Evolutionary conservation across 2,113 vertebrate genomes (phyloP), one percentile per base, ranked within the genome.

Genomic region (Sisor rabdophorus): DNA sequence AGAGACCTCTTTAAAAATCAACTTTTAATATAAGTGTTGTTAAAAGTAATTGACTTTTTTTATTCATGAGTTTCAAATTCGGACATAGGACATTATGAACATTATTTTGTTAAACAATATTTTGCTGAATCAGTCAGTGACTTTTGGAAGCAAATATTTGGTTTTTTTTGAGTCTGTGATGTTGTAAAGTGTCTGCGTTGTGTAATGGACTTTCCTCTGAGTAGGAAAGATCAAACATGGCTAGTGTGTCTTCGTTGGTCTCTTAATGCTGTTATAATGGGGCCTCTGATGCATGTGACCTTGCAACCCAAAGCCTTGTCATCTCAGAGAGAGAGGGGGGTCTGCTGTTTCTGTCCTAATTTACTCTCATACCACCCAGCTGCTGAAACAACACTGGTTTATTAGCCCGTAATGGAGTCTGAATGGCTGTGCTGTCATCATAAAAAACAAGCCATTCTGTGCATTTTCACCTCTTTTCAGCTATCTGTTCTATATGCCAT

Each of bases 341-440:
- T 56, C 61, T 55, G 58, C 76, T 80, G 56, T 22, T 0, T 71
- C 78, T 77, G 83, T 81, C 73, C 76, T 81, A 84, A 69, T 88
- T 87, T 84, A 81, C 44, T 36, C 40, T 32, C 58, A 48, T 56
- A 15, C 32, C 24, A 50, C 61, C 67, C 13, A 60, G 44, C 75
- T 30, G 9, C 30, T 53, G 54, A 77, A 71, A 76, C 76, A 75
- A 75, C 76, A 53, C 68, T 47, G 13, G 54, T 72, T 71, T 61
- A 72, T 76, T 76, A 78, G 36, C 2, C 55, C 4, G n/a, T 75
- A 79, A 79, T 76, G 52, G 80, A 59, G 54, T 59, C n/a, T 19
- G 40, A 81, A 74, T 73, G 76, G 26, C 61, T 12, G 3, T 28
- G 2, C 55, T 69, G 30, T 71, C 75, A 64, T 61, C 50, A 56